Percentiles rank a stretch among this genome's conserved stretches.
phyloP scores from a whole-genome alignment of 2,797 vertebrate genomes.

The Stomatorhinus walkeri region DNA sequence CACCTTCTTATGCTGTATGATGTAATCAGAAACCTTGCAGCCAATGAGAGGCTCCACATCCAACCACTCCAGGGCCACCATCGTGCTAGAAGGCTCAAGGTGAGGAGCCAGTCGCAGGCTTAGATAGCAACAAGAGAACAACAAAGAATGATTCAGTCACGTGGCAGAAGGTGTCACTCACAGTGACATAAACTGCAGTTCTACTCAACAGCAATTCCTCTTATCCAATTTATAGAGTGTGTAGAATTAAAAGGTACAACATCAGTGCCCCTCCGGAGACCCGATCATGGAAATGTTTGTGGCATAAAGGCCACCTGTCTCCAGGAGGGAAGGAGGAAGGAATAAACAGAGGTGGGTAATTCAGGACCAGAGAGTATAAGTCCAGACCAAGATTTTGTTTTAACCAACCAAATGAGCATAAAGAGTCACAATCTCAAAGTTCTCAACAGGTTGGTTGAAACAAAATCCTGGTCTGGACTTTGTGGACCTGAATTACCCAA shows the following conservation, averaged over 20 bases:
- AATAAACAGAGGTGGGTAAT: neutral
- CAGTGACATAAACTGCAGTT: neutral
- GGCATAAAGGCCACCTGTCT: neutral
- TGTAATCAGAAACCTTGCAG: slow-evolving; percentile 87
- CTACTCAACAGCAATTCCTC: neutral
- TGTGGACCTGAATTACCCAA: neutral
- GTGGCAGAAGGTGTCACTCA: neutral
- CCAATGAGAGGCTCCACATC: slow-evolving; percentile 91
- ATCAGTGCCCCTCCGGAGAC: neutral
- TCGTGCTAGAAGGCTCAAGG: slow-evolving; percentile 89
- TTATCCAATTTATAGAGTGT: neutral
- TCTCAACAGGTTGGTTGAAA: neutral
- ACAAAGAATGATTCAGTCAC: neutral
- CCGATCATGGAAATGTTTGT: neutral
- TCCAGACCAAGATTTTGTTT: neutral
- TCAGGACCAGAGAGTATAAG: neutral
- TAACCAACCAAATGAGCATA: neutral
- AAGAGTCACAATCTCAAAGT: neutral
- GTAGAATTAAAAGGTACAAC: neutral
- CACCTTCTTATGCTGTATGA: slow-evolving; percentile 93
- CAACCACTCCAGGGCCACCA: slow-evolving; percentile 90
- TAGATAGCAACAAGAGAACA: neutral
- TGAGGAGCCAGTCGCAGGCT: slow-evolving; percentile 81
- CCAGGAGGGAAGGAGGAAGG: neutral
- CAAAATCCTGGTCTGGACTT: neutral